Base-by-base conservation (phyloP, 2,113 vertebrate genomes). In the Lepidothrix coronata region DNA sequence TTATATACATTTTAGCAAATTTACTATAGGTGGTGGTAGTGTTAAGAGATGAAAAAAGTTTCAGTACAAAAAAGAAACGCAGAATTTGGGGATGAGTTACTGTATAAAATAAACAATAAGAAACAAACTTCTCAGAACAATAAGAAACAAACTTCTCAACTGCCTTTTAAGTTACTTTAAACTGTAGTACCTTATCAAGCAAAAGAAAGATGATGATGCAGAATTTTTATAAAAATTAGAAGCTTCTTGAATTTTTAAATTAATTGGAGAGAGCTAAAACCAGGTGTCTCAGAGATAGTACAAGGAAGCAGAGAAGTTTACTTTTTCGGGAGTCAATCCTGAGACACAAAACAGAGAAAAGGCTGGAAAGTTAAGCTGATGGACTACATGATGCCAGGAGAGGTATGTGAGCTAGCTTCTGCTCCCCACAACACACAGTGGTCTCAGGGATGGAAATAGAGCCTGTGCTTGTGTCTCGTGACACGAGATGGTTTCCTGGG, bases 401-500 rank as follows among this genome's bases (percentile, higher is more conserved):
- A 59, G 43, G 10, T 4, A 0, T 2, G 0, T n/a, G 59, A 51
- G 11, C 49, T 80, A 16, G 3, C 25, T 66, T 62, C 61, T 82
- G 31, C 23, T 68, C 28, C n/a, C 10, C 48, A 23, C 49, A 74
- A 16, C 8, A 35, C 15, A 4, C 18, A 9, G 18, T 15, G 25
- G 8, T 65, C 25, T 33, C 6, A 7, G 75, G 76, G 14, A 23
- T 75, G 31, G 11, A 65, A 46, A 28, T 0, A 0, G 27, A 93
- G 37, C 17, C 43, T 30, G 8, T 28, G 14, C 33, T 73, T 16
- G 3, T 31, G 10, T 44, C 28, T 54, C 19, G 18, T 44, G 28
- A 22, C 18, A 27, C 0, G 1, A 33, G 5, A 1, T 66, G n/a
- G 17, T 62, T 70, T 67, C 39, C 28, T 7, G 8, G 16, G 10